Base-by-base conservation (phyloP, 2,113 vertebrate species). In the Ondatra zibethicus region DNA sequence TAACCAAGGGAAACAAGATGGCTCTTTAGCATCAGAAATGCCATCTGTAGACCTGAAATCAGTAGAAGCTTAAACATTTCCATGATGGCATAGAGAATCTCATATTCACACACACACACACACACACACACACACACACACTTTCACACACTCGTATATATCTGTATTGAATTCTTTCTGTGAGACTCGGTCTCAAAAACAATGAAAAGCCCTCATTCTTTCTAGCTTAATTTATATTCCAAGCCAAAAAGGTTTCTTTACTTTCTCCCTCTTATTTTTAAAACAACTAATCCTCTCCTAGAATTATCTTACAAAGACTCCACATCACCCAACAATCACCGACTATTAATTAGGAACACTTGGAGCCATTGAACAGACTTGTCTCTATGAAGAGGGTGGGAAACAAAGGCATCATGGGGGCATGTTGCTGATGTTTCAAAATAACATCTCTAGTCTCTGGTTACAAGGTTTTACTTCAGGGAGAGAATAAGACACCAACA, bases 1-100 rank as follows among this genome's bases (percentile, higher is more conserved):
- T 96, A 98, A 97, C 94, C 96, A 96, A 68, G 96, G 95, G 93
- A 97, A 96, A 97, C 94, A 95, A 97, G 91, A 92, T 84, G 42
- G 88, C 81, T 76, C 73, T 93, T 70, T 55, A 82, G 93, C 87
- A 93, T 68, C 73, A 95, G 55, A 96, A 95, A 96, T 82, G 55
- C 91, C 75, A 21, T 89, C 86, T 93, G 36, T 52, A 91, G 58
- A 93, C 13, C 47, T 92, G 89, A 65, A 84, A 50, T 39, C 33
- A 93, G 94, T 58, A 25, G 19, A 94, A 88, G 47, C 39, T 55
- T 85, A 88, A 73, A 47, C n/a, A 70, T 50, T 66, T 87, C 93
- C 92, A 72, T 12, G 33, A 13, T 84, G 55, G 63, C 73, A 93
- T 36, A 84, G 72, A 39, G 39, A 39, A 82, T 63, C 27, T 80